Percentiles rank a stretch among this genome's conserved stretches.
phyloP scores from a whole-genome alignment of 1,140 invertebrate species.

The Drosophila pandora region DNA sequence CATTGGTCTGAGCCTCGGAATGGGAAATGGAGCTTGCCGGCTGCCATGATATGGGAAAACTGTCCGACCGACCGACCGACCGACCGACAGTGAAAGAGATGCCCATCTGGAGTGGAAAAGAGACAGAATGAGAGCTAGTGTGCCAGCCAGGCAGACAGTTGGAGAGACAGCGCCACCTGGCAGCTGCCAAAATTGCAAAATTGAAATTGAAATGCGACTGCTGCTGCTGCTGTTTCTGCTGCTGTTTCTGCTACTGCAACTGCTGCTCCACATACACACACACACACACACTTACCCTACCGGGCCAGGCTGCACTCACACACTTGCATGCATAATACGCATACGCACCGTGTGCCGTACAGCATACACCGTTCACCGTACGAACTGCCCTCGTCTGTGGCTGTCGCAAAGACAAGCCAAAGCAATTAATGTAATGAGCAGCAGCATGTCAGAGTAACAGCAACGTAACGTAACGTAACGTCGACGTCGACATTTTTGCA shows the following conservation, averaged over 20 bases:
- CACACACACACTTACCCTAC: background rate
- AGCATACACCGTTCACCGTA: background rate
- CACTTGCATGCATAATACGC: slow-evolving; percentile 74
- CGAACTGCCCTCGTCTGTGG: slow-evolving; percentile 43
- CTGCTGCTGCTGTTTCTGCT: too few relatives aligned
- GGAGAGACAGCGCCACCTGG: slow-evolving; percentile 80
- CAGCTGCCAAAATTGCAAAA: slow-evolving; percentile 82
- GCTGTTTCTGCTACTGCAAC: slow-evolving; percentile 17
- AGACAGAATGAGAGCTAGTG: slow-evolving; percentile 8
- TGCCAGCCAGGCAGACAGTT: slow-evolving; percentile 56
- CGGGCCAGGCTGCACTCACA: slow-evolving; percentile 4
- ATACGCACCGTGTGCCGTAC: slow-evolving; percentile 68
- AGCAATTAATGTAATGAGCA: slow-evolving; percentile 82
- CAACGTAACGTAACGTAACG: slow-evolving; percentile 36
- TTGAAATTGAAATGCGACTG: slow-evolving; percentile 81
- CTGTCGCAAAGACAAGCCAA: slow-evolving; percentile 81
- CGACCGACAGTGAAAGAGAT: slow-evolving; percentile 9
- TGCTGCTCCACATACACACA: slow-evolving; percentile 32
- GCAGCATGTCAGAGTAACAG: slow-evolving; percentile 72
- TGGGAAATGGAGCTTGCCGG: slow-evolving; percentile 46
- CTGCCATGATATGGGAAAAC: slow-evolving; percentile 66
- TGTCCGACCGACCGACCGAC: slow-evolving; percentile 16
- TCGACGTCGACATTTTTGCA: slow-evolving; percentile 81
- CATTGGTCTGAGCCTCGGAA: slow-evolving; percentile 41
- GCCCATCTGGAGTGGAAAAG: background rate